Conservation (phyloP, 2,113 vertebrate genomes). For the Delphinapterus leucas region DNA sequence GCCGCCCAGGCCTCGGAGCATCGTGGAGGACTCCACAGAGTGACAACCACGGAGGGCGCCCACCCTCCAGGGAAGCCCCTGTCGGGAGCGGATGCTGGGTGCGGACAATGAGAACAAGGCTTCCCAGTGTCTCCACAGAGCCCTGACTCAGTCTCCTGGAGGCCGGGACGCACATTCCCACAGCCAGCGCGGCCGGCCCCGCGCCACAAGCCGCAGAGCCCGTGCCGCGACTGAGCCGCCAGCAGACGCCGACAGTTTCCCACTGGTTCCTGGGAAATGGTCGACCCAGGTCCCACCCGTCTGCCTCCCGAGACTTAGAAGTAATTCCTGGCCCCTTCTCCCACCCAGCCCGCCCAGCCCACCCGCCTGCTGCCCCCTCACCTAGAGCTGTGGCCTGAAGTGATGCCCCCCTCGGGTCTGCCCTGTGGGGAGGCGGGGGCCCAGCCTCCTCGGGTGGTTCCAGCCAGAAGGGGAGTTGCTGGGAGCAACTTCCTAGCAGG, state of each 20-base stretch:
- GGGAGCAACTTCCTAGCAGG: not conserved
- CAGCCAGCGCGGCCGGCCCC: not conserved
- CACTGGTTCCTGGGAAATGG: not conserved
- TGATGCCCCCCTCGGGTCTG: too few species aligned
- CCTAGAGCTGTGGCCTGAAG: not conserved
- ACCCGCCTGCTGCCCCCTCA: too few species aligned
- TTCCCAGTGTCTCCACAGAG: rapidly evolving
- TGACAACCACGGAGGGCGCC: not conserved
- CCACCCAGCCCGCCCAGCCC: not conserved
- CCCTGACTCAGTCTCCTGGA: rapidly evolving
- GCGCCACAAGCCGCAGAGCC: not conserved
- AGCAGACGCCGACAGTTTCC: not conserved
- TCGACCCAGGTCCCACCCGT: not conserved
- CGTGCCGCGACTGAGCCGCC: not conserved
- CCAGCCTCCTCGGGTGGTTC: not conserved
- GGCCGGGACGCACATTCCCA: not conserved
- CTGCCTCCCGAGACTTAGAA: not conserved
- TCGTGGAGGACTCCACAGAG: rapidly evolving
- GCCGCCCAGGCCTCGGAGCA: not conserved
- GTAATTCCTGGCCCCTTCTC: not conserved
- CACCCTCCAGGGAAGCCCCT: not conserved
- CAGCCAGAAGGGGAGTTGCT: too few species aligned
- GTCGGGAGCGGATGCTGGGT: not conserved
- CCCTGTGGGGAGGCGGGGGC: not conserved
- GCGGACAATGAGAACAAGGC: rapidly evolving